These are phyloP conservation scores for Symphodus melops DNA, from an alignment of 2,113 vertebrate genomes.

Conservation along the genomic window DNA sequence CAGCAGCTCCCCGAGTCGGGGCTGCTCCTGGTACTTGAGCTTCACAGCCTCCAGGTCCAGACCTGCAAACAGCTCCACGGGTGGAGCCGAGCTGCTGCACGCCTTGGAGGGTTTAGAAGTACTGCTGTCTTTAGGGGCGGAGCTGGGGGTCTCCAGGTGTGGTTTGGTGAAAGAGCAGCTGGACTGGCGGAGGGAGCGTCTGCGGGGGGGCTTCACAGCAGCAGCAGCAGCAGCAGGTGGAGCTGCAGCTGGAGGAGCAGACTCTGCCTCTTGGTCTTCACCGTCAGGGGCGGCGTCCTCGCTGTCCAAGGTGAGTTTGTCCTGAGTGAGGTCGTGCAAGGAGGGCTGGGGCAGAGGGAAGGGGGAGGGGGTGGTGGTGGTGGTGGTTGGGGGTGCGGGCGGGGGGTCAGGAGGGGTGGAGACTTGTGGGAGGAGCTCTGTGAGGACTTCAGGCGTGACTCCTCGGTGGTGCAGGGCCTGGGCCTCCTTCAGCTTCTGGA, in stretches of 20 bases:
- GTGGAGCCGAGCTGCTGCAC: slow-evolving; percentile 57
- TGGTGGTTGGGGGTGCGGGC: slow-evolving; percentile 65
- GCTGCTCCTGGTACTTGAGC: slow-evolving; percentile 83
- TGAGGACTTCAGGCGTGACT: slow-evolving; percentile 71
- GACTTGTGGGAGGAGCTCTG: slow-evolving; percentile 70
- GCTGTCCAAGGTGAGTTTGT: slow-evolving; percentile 91
- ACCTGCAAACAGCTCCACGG: slow-evolving; percentile 87
- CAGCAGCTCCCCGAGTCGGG: slow-evolving; percentile 87
- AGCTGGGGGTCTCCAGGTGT: slow-evolving; percentile 87
- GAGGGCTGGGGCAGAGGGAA: slow-evolving; percentile 93
- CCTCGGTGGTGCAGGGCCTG: slow-evolving; percentile 88
- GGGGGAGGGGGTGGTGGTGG: slow-evolving; percentile 81
- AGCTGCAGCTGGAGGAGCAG: slow-evolving; percentile 65
- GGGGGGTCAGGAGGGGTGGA: slow-evolving; percentile 82
- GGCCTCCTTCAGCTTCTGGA: slow-evolving; percentile 94
- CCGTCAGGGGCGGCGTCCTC: slow-evolving; percentile 85
- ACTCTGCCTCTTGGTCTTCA: slow-evolving; percentile 86
- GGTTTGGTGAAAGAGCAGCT: slow-evolving; percentile 92
- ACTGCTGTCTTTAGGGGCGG: slow-evolving; percentile 78
- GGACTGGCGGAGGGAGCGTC: slow-evolving; percentile 91
- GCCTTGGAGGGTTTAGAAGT: slow-evolving; percentile 79
- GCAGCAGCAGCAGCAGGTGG: slow-evolving; percentile 41
- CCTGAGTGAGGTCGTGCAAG: slow-evolving; percentile 96
- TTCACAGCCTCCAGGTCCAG: slow-evolving; percentile 90
- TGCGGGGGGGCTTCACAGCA: slow-evolving; percentile 70